A percentile compares a stretch with the other conserved stretches of the same genome.
phyloP scores from a whole-genome alignment of 2,888 invertebrate species.

The Zaprionus bogoriensis region DNA sequence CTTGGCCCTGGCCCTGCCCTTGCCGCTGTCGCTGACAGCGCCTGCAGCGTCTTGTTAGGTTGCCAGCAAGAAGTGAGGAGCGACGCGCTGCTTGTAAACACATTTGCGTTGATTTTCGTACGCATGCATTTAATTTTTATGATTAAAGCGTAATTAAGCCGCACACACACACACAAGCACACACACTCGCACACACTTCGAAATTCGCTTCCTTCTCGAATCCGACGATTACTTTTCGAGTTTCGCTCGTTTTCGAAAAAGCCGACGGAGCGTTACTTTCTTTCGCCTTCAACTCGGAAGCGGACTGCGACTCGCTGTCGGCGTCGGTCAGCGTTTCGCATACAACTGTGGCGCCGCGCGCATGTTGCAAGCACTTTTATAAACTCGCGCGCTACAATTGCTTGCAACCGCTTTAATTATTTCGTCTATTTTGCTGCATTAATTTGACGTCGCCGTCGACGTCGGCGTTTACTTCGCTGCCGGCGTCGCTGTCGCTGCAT shows the following conservation, averaged over 20 bases:
- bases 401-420: conserved; percentile 62
- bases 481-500: not conserved
- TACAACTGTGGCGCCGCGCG: conserved; percentile 69
- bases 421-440: conserved; percentile 71
- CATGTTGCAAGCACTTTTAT: conserved; percentile 75
- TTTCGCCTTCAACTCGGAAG: conserved; percentile 15
- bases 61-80: conserved; percentile 47
- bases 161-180: conserved; percentile 19
- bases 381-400: conserved; percentile 62
- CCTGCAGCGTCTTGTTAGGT: conserved; percentile 28
- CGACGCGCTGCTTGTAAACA: conserved; percentile 68
- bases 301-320: conserved; percentile 16
- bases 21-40: not conserved
- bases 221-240: not conserved
- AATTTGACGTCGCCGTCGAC: conserved; percentile 44
- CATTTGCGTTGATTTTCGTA: conserved; percentile 62
- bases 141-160: conserved; percentile 44
- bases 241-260: conserved; percentile 52
- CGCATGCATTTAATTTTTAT: conserved; percentile 65
- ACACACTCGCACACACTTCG: not conserved
- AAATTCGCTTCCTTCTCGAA: conserved; percentile 28
- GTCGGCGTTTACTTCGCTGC: not conserved
- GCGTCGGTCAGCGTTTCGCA: conserved; percentile 57
- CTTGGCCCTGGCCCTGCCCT: no score
- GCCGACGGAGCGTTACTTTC: conserved; percentile 22